phyloP scores from a whole-genome alignment of 2,888 invertebrate genomes.

The Drosophila acutilabella region DNA sequence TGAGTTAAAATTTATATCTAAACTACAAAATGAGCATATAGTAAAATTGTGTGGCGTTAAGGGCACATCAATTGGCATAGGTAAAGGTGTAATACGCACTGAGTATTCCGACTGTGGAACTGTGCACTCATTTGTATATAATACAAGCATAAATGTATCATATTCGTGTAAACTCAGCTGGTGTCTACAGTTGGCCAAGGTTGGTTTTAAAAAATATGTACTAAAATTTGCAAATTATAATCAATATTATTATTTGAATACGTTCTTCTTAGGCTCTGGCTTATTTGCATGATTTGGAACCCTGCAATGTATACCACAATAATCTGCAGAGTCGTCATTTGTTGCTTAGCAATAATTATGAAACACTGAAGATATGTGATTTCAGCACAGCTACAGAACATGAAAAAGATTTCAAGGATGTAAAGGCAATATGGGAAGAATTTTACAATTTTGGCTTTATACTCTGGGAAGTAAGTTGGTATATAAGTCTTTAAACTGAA shows the following conservation, averaged over 20 bases:
- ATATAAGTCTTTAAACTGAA: neutral
- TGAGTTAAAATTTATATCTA: neutral
- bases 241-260: too few relatives aligned
- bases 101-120: conserved; percentile 6
- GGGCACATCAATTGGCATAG: neutral
- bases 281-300: conserved; percentile 2
- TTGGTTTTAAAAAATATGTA: neutral
- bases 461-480: conserved; percentile 7
- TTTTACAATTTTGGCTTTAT: conserved; percentile 2
- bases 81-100: neutral
- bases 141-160: neutral
- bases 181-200: conserved; percentile 12
- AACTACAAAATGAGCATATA: conserved; percentile 3
- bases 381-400: neutral
- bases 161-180: conserved; percentile 5
- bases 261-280: neutral
- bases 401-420: too few relatives aligned
- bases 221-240: neutral
- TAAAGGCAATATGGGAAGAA: neutral
- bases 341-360: neutral
- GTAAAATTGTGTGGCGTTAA: neutral
- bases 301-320: conserved; percentile 1
- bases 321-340: conserved; percentile 9
- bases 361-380: conserved; percentile 3
- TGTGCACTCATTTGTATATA: conserved; percentile 2